These are phyloP conservation scores for Napeogenes sylphis DNA, from an alignment of 2,888 invertebrate species.

Conservation along the genomic window DNA sequence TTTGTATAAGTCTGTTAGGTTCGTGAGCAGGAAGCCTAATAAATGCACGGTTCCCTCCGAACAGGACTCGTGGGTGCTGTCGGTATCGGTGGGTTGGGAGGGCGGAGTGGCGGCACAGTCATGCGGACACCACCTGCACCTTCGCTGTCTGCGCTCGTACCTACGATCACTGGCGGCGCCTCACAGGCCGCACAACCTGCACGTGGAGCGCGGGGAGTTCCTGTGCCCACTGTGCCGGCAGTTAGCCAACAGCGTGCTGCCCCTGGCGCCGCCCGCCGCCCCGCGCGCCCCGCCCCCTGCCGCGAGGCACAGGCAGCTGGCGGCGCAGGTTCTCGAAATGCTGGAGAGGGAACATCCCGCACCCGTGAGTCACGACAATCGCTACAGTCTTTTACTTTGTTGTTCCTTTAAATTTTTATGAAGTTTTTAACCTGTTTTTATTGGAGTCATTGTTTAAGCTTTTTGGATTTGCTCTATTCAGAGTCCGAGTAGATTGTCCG, in stretches of 20 bases:
- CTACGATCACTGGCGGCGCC: conserved; percentile 88
- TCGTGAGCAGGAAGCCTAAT: no score
- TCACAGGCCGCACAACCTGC: conserved; percentile 85
- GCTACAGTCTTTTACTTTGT: no score
- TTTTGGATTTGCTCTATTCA: conserved; percentile 40
- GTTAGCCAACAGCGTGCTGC: conserved; percentile 85
- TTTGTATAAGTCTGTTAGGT: no score
- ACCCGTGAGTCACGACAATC: conserved; percentile 46
- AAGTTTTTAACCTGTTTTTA: no score
- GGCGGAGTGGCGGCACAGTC: conserved; percentile 96
- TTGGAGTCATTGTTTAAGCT: background rate
- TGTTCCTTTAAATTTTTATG: no score
- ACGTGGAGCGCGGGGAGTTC: conserved; percentile 87
- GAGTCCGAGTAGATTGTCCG: conserved; percentile 85
- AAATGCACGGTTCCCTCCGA: background rate
- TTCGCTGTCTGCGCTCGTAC: conserved; percentile 95
- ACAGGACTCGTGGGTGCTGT: conserved; percentile 85
- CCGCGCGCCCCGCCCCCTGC: conserved; percentile 81
- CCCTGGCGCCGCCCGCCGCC: conserved; percentile 82
- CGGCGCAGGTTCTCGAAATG: conserved; percentile 73
- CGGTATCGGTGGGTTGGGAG: conserved; percentile 89
- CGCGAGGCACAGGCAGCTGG: conserved; percentile 41
- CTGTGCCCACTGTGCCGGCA: conserved; percentile 97
- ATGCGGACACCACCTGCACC: conserved; percentile 97
- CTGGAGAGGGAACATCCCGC: conserved; percentile 77